Evolutionary conservation across 2,113 vertebrate genomes (phyloP), one percentile per base, ranked within the genome.

Genomic region (Silurus asotus): DNA sequence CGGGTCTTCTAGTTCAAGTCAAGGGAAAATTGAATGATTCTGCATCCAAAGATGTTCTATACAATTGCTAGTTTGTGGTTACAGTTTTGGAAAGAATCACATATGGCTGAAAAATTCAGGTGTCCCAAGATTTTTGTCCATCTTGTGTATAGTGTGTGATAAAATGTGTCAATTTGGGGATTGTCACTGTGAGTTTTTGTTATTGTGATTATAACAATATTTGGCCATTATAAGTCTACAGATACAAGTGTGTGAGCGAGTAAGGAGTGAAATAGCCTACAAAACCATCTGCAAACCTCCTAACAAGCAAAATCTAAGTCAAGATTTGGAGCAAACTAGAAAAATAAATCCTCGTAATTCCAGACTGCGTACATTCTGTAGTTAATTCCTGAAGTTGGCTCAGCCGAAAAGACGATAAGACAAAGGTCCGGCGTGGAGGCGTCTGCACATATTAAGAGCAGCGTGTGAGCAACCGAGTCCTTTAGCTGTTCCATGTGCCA

Each of bases 361-460:
- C 58, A 37, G 7, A 2, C 45, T 15, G 55, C 14, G 14, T 56
- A 13, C 0, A 48, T 6, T 79, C 20, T 79, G 77, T 20, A 45
- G 56, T 48, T 80, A 80, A 80, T 80, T 56, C 77, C 56, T 61
- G 6, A 61, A 48, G 56, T 80, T 61, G 77, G 77, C 77, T 23
- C 56, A 11, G 56, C 8, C 37, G 76, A 75, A 79, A 58, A 55
- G 55, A 80, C 5, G 19, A 45, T 80, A 23, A 61, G 53, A 78
- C 56, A 0, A 28, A 25, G 23, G 74, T 77, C 74, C 51, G 15
- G 56, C 61, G 55, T 80, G 77, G 56, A 61, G 77, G 77, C 28
- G 56, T 80, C 28, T 1, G 19, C 15, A 48, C 59, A 61, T 48
- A 80, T 80, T 59, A 80, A 23, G 56, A 59, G 77, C 77, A 80